Evolutionary conservation across 2,113 vertebrate genomes (phyloP).

Genomic region (Pseudopodoces humilis): DNA sequence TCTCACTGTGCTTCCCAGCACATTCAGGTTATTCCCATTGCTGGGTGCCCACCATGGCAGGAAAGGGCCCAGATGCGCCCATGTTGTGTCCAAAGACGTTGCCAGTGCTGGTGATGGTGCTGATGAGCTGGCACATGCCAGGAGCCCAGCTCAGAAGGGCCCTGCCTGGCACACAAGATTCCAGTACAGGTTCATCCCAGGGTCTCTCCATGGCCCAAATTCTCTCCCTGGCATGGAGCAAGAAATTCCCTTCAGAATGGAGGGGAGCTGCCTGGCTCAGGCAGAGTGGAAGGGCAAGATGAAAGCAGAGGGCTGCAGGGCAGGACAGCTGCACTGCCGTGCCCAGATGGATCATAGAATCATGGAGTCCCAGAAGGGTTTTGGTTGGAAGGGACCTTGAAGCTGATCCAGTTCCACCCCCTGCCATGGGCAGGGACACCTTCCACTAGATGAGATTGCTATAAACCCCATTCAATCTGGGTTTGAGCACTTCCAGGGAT

Average conservation of each 20-base stretch:
- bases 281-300: neutral
- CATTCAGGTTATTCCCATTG: too few relatives aligned
- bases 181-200: neutral
- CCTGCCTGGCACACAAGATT: neutral
- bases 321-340: neutral
- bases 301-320: neutral
- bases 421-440: neutral
- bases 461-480: neutral
- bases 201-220: neutral
- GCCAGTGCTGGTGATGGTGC: neutral
- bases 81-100: accelerated
- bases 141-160: neutral
- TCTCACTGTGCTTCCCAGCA: neutral
- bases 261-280: neutral
- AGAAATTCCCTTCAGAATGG: neutral
- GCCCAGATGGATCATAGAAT: neutral
- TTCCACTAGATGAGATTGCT: neutral
- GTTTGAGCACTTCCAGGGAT: neutral
- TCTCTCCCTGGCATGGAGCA: neutral
- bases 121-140: neutral
- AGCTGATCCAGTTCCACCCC: neutral
- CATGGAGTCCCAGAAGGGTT: neutral
- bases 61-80: neutral
- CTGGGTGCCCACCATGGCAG: neutral
- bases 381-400: neutral